phyloP scores from a whole-genome alignment of 92 coral and sea anemone genomes.

The Bergia sp. region DNA sequence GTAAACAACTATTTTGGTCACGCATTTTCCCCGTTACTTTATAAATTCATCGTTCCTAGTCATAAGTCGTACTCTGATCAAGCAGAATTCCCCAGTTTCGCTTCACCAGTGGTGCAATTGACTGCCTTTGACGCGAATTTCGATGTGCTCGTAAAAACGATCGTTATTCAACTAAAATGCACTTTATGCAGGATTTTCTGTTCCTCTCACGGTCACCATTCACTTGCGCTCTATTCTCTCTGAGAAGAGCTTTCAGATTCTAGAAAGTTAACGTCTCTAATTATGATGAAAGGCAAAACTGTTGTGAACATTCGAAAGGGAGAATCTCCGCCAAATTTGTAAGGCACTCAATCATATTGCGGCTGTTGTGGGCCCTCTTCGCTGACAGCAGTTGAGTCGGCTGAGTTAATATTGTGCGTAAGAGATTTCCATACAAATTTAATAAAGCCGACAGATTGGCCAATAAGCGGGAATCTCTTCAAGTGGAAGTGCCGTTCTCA shows the following conservation, averaged over 20 bases:
- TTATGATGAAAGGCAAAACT: neutral
- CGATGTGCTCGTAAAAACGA: neutral
- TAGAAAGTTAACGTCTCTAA: neutral
- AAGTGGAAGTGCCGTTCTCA: neutral
- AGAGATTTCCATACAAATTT: constrained; percentile 9
- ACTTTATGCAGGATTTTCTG: neutral
- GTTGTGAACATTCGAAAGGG: neutral
- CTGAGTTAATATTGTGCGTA: constrained; percentile 7
- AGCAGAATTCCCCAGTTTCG: neutral
- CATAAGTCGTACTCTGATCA: neutral
- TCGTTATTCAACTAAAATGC: neutral
- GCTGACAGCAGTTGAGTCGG: neutral
- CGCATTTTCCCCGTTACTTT: constrained; percentile 1
- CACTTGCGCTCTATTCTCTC: neutral
- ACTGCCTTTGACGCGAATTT: neutral
- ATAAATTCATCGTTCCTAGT: neutral
- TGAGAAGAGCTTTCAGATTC: neutral
- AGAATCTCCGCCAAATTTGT: neutral
- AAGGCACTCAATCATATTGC: neutral
- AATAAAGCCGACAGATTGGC: neutral
- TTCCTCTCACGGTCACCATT: neutral
- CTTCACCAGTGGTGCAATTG: neutral
- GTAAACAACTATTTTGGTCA: neutral
- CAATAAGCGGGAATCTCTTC: neutral
- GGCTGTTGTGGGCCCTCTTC: neutral